phyloP scores from a whole-genome alignment of 2,113 vertebrate species.

The Apeltes quadracus region DNA sequence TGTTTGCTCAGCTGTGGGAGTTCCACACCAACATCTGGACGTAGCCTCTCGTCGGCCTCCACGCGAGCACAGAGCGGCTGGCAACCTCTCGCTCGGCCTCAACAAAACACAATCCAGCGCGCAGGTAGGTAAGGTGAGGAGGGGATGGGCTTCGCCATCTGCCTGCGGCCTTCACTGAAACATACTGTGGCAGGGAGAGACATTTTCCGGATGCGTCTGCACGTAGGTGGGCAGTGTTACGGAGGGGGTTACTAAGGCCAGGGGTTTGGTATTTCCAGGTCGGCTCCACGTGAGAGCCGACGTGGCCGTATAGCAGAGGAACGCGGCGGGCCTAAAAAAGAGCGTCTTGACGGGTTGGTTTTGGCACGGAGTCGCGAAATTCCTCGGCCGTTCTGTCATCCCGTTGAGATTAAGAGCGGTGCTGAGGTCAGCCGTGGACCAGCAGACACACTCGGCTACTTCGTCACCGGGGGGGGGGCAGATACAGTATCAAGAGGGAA shows the following conservation, averaged over 20 bases:
- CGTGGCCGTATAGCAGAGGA: conserved; percentile 36
- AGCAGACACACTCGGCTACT: conserved; percentile 36
- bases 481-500: conserved; percentile 31
- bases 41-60: conserved; percentile 17
- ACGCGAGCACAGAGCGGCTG: conserved; percentile 39
- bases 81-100: conserved; percentile 31
- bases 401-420: conserved; percentile 53
- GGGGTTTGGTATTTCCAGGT: conserved; percentile 63
- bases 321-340: conserved; percentile 31
- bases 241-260: conserved; percentile 54
- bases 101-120: conserved; percentile 14
- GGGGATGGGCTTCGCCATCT: conserved; percentile 19
- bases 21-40: conserved; percentile 69
- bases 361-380: conserved; percentile 80
- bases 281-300: conserved; percentile 37
- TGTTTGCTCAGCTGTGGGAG: conserved; percentile 83
- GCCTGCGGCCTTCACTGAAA: conserved; percentile 23
- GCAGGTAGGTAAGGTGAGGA: conserved; percentile 51
- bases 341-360: conserved; percentile 51
- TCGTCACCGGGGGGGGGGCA: conserved; percentile 25
- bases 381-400: conserved; percentile 74
- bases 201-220: conserved; percentile 63
- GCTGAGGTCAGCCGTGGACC: conserved; percentile 52
- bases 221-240: conserved; percentile 50
- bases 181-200: conserved; percentile 39